Evolutionary conservation across 2,888 invertebrate species (phyloP).

Genomic region (Orthosia incerta): DNA sequence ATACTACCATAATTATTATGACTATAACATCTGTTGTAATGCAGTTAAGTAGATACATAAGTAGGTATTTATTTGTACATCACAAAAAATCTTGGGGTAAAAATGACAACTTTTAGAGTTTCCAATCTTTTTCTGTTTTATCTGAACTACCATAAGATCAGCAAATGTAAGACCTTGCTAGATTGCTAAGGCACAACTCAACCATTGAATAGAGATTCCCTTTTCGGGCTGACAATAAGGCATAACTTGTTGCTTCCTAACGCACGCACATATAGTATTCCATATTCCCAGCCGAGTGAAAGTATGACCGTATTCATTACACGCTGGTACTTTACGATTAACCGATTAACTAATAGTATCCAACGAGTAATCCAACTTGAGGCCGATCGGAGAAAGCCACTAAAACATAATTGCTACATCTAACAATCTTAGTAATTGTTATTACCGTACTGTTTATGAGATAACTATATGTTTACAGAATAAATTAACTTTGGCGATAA

Average conservation of each 20-base stretch:
- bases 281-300: conserved; percentile 60
- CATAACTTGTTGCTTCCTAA: conserved; percentile 13
- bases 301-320: conserved; percentile 61
- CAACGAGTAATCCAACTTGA: conserved; percentile 51
- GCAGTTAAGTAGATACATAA: no score
- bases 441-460: conserved; percentile 58
- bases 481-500: conserved; percentile 47
- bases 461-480: conserved; percentile 49
- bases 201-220: no score
- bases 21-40: no score
- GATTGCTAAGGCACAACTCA: no score
- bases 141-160: not conserved
- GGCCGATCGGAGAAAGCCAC: conserved; percentile 61
- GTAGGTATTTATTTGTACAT: no score
- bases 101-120: no score
- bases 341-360: conserved; percentile 64
- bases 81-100: no score
- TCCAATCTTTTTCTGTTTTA: no score
- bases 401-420: conserved; percentile 55
- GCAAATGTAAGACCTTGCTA: not conserved
- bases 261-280: conserved; percentile 8
- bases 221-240: conserved; percentile 12
- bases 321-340: conserved; percentile 50
- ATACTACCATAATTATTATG: no score
- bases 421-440: conserved; percentile 62